A percentile compares a stretch with the other conserved stretches of the same genome.
Conservation (phyloP, 2,888 invertebrate genomes). For the Zelleria hepariella region DNA sequence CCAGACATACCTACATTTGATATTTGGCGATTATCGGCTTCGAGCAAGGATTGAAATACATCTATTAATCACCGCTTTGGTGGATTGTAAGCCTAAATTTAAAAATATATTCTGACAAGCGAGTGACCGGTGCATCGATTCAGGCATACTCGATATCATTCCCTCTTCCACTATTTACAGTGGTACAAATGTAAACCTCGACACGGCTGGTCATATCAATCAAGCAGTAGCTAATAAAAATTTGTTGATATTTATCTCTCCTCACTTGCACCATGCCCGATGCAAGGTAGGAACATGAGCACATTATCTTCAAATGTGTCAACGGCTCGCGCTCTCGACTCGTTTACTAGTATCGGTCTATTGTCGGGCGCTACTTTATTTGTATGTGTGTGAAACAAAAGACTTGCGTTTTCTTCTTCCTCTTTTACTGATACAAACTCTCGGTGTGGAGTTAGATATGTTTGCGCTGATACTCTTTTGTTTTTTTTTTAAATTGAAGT, state of each 20-base stretch:
- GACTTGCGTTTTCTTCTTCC: background rate
- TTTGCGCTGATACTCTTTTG: background rate
- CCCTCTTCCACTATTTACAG: too few species aligned
- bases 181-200: too few species aligned
- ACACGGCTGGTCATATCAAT: too few species aligned
- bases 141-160: too few species aligned
- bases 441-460: background rate
- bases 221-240: too few species aligned
- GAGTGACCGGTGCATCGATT: too few species aligned
- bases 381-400: background rate
- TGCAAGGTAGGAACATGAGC: slow-evolving; percentile 46
- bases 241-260: background rate
- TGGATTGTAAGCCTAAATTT: too few species aligned
- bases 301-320: slow-evolving; percentile 71
- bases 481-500: background rate
- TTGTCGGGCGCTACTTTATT: slow-evolving; percentile 6
- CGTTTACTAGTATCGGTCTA: slow-evolving; percentile 26
- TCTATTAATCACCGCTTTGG: too few species aligned
- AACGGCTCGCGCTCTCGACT: slow-evolving; percentile 55
- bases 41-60: too few species aligned
- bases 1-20: too few species aligned
- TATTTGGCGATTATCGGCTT: too few species aligned
- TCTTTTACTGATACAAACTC: background rate
- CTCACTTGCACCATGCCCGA: slow-evolving; percentile 21
- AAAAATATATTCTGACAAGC: too few species aligned